Evolutionary conservation across 2,888 invertebrate species (phyloP).

Genomic region (Drosophila flavopinicola): DNA sequence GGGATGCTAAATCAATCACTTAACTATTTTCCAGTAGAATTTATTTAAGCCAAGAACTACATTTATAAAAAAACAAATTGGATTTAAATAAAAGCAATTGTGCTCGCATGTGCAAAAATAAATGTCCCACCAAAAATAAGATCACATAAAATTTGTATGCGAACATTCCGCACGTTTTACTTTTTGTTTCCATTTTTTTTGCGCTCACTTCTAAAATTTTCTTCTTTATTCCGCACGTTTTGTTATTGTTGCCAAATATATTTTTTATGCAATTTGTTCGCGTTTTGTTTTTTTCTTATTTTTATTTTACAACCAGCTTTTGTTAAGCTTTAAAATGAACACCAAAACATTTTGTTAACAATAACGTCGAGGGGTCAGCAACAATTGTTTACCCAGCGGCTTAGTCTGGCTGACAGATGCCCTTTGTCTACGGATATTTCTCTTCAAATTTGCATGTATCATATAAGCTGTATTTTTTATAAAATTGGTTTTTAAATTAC

Average conservation of each 20-base stretch:
- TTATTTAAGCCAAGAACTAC: conserved; percentile 26
- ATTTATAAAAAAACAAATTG: conserved; percentile 19
- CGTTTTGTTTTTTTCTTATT: conserved; percentile 3
- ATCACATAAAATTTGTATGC: conserved; percentile 31
- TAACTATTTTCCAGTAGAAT: conserved; percentile 52
- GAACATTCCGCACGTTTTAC: conserved; percentile 38
- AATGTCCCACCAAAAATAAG: conserved; percentile 4
- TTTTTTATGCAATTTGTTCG: conserved; percentile 40
- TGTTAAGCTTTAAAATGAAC: conserved; percentile 41
- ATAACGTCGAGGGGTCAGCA: conserved; percentile 20
- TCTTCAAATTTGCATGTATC: not conserved
- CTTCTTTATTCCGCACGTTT: conserved; percentile 53
- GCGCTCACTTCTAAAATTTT: conserved; percentile 25
- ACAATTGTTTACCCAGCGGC: conserved; percentile 49
- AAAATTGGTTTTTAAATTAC: not conserved
- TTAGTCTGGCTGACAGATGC: conserved; percentile 47
- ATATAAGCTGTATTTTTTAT: not conserved
- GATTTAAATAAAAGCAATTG: conserved; percentile 49
- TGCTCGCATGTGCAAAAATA: conserved; percentile 24
- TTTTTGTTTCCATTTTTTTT: conserved; percentile 15
- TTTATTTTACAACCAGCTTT: not conserved
- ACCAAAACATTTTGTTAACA: conserved; percentile 48
- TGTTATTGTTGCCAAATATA: conserved; percentile 34
- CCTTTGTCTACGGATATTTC: conserved; percentile 25
- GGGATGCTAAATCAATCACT: conserved; percentile 65